Conservation (phyloP, 2,113 vertebrate genomes). For the Psephotus haematonotus region DNA sequence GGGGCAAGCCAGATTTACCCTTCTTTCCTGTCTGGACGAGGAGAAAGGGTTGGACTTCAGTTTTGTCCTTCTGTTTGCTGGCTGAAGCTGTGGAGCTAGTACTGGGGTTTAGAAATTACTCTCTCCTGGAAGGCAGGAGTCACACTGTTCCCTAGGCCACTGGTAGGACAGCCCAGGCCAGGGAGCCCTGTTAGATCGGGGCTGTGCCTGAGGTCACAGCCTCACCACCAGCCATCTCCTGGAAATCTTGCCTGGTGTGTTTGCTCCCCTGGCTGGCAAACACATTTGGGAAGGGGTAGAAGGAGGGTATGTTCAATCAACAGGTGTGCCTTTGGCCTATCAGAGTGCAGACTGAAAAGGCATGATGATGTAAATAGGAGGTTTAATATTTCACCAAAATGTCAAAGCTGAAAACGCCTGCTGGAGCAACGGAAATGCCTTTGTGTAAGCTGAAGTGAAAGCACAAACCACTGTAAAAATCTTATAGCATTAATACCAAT, state of each 20-base stretch:
- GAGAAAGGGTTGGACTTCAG: background rate
- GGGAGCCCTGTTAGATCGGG: background rate
- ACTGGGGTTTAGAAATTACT: background rate
- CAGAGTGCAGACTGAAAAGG: background rate
- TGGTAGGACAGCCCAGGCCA: background rate
- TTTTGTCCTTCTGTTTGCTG: background rate
- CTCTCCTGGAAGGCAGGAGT: background rate
- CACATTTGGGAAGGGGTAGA: background rate
- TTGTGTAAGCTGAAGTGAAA: background rate
- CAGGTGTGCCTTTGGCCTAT: background rate
- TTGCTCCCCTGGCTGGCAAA: background rate
- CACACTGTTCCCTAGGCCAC: background rate
- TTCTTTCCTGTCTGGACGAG: background rate
- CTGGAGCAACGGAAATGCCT: background rate
- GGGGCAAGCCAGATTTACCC: background rate
- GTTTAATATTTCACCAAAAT: constrained; percentile 46
- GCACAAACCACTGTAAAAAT: background rate
- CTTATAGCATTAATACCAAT: background rate
- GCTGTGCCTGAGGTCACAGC: background rate
- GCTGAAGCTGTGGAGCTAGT: background rate
- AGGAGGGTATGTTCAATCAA: background rate
- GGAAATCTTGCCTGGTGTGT: constrained; percentile 6
- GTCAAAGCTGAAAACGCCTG: background rate
- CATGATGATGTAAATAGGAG: background rate
- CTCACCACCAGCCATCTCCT: constrained; percentile 18